Conservation (phyloP, 2,113 vertebrate species). For the Sceloporus tristichus region DNA sequence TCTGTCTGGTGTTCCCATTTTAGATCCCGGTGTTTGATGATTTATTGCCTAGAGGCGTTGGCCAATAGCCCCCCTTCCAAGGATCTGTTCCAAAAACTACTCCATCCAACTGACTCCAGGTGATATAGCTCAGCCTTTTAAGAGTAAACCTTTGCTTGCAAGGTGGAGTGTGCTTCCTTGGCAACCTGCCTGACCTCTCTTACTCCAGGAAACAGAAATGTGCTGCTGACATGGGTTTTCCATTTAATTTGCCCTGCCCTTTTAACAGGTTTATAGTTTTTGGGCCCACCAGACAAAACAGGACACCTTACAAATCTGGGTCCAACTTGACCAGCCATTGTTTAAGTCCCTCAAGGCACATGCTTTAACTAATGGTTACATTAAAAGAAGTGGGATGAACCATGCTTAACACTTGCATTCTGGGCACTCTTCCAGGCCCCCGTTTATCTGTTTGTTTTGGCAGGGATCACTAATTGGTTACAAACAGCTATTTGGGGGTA, state of each 20-base stretch:
- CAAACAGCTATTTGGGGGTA: conserved; percentile 4
- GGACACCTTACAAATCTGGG: neutral
- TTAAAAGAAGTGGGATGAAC: conserved; percentile 4
- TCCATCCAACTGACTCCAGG: conserved; percentile 54
- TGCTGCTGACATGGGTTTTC: conserved; percentile 19
- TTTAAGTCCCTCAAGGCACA: neutral
- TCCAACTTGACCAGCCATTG: conserved; percentile 1
- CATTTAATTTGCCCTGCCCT: conserved; percentile 34
- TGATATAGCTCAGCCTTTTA: conserved; percentile 39
- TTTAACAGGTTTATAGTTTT: conserved; percentile 23
- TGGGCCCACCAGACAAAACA: neutral
- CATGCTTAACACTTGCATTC: conserved; percentile 1
- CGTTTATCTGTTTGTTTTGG: conserved; percentile 3
- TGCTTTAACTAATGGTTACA: neutral
- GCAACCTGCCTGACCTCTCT: conserved; percentile 58
- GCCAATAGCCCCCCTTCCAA: conserved; percentile 50
- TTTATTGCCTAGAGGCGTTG: conserved; percentile 16
- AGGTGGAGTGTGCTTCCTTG: conserved; percentile 58
- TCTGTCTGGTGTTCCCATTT: neutral
- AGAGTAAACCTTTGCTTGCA: conserved; percentile 55
- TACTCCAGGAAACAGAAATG: conserved; percentile 37
- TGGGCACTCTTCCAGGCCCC: neutral
- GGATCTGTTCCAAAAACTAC: conserved; percentile 49
- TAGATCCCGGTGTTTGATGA: neutral
- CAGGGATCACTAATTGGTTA: neutral